These are phyloP conservation scores for Sarcophaga carnaria DNA, from an alignment of 2,888 invertebrate genomes.

Conservation along the genomic window DNA sequence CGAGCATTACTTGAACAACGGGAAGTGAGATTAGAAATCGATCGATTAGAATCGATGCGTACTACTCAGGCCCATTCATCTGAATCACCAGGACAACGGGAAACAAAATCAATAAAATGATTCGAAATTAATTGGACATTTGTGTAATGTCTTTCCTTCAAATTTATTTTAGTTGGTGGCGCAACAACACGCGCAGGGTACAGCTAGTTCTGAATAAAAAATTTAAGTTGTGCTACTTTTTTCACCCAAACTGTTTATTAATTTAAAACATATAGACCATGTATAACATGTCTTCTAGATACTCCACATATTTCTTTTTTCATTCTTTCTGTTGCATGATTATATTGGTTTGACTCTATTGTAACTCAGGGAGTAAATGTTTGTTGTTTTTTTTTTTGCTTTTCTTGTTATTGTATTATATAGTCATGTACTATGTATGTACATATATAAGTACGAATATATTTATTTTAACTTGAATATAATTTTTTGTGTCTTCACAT, in stretches of 20 bases:
- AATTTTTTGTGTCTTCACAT: conserved; percentile 45
- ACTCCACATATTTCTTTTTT: conserved; percentile 16
- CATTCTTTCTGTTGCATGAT: conserved; percentile 13
- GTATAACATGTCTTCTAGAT: conserved; percentile 35
- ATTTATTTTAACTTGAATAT: conserved; percentile 45
- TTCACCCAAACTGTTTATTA: conserved; percentile 26
- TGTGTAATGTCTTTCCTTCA: no score
- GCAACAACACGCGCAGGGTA: no score
- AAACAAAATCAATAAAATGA: no score
- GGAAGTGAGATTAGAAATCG: no score
- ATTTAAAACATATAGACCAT: conserved; percentile 52
- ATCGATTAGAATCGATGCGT: no score
- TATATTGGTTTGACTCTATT: conserved; percentile 46
- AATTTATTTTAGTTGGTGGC: no score
- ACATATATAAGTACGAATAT: neutral
- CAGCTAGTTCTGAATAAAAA: no score
- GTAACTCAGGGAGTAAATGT: neutral
- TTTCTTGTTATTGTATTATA: neutral
- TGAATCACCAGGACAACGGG: no score
- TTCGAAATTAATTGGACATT: no score
- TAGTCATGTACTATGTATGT: neutral
- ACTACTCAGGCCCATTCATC: no score
- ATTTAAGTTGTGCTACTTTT: neutral
- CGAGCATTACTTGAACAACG: no score
- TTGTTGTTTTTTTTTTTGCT: neutral